Base-by-base conservation (phyloP, 2,113 vertebrate genomes). In the Lipophrys pholis region DNA sequence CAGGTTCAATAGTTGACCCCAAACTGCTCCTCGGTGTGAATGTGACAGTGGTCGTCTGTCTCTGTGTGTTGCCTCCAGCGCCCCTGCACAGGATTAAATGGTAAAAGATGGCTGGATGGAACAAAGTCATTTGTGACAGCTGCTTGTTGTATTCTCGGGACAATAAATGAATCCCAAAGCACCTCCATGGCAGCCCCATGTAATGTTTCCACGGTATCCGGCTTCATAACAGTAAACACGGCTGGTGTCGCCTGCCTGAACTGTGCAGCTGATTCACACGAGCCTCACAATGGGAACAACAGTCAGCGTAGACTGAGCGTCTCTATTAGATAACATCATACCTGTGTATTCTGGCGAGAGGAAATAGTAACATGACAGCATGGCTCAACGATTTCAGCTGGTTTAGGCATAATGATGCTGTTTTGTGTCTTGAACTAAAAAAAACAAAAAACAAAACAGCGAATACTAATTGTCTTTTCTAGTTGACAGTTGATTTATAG, bases 141-240 rank as follows among this genome's bases (percentile, higher is more conserved):
- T 78, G 76, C 51, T 30, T 80, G 64, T 30, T 83, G 75, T 68
- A 81, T 83, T 87, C 87, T 88, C 87, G 46, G 36, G 81, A 72
- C 69, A 40, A 59, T 60, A 73, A 76, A 79, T 54, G 52, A 79
- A 72, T 85, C 77, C 72, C 71, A 0, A 6, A 12, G 61, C 79
- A 51, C 69, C 78, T 76, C 61, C 42, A 11, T 69, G 66, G 58
- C 77, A 86, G 59, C 69, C 41, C 40, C 16, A 11, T 55, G 42
- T 63, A 75, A 57, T 43, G 75, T 86, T 64, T 77, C 73, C 68
- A 14, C n/a, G 76, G 75, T 55, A 80, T 55, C 78, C 46, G 40
- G 49, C 70, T 52, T 58, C 11, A 16, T 73, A 75, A 54, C 67
- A 73, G 79, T 72, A 67, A 78, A 83, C 86, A 83, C 7, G n/a